Evolutionary conservation across 2,113 vertebrate genomes (phyloP).

Genomic region (Ia io): DNA sequence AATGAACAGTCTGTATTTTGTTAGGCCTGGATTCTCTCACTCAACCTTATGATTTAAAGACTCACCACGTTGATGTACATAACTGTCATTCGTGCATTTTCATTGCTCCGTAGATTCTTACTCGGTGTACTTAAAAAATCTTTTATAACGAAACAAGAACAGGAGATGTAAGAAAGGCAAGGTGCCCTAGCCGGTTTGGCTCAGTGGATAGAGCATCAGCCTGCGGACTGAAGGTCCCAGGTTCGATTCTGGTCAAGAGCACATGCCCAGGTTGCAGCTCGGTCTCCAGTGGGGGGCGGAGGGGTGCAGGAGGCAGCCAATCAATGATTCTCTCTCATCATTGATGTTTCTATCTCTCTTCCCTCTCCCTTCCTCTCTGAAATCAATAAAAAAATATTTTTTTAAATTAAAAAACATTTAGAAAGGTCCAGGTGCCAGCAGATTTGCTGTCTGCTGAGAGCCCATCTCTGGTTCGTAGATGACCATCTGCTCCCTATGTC

Average conservation of each 20-base stretch:
- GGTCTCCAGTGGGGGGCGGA: too few species aligned
- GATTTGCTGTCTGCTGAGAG: neutral
- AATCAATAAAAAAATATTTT: too few species aligned
- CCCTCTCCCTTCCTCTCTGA: too few species aligned
- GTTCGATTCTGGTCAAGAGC: too few species aligned
- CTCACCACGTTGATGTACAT: fast-evolving
- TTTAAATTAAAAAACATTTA: too few species aligned
- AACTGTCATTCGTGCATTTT: neutral
- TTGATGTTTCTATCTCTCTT: too few species aligned
- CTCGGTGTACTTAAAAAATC: neutral
- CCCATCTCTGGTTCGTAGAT: neutral
- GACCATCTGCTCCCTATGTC: neutral
- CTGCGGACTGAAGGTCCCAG: too few species aligned
- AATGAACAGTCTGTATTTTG: neutral
- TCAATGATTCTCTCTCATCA: too few species aligned
- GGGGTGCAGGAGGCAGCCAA: too few species aligned
- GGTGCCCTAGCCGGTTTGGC: too few species aligned
- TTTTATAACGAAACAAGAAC: neutral
- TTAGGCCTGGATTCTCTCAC: neutral
- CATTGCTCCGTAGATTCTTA: neutral
- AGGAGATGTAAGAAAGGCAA: neutral
- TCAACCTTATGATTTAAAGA: neutral
- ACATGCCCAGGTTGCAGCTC: too few species aligned
- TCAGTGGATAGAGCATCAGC: too few species aligned
- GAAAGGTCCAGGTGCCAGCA: neutral